Conservation (phyloP, 2,888 invertebrate species). For the Omphaloscelis lunosa region DNA sequence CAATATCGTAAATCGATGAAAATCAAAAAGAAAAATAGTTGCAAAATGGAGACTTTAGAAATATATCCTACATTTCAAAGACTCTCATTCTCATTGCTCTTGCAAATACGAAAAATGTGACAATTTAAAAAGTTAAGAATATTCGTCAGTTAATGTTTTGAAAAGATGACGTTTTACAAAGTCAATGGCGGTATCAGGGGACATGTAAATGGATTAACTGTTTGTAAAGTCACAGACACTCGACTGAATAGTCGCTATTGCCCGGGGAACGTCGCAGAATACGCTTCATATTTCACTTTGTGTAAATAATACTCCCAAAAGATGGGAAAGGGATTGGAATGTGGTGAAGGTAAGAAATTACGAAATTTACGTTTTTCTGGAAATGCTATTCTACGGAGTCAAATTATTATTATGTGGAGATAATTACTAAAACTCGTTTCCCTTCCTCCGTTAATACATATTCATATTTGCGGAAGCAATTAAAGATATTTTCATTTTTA, state of each 20-base stretch:
- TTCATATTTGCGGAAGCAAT: neutral
- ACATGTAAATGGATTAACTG: slow-evolving; percentile 81
- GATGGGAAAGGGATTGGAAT: slow-evolving; percentile 47
- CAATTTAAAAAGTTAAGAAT: slow-evolving; percentile 6
- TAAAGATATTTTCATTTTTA: neutral
- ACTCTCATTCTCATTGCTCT: neutral
- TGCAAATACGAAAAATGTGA: neutral
- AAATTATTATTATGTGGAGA: neutral
- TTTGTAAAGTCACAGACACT: slow-evolving; percentile 73
- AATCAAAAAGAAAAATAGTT: neutral
- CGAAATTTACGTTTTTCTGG: neutral
- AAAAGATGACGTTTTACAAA: slow-evolving; percentile 65
- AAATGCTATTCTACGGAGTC: neutral
- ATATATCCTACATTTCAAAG: neutral
- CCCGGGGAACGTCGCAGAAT: slow-evolving; percentile 68
- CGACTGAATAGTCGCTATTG: slow-evolving; percentile 66
- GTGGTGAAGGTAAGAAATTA: slow-evolving; percentile 15
- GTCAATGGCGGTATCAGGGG: slow-evolving; percentile 61
- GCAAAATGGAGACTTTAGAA: neutral
- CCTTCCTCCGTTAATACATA: neutral
- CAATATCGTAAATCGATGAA: neutral
- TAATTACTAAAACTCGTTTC: neutral
- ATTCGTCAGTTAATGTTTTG: slow-evolving; percentile 42
- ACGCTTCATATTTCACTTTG: slow-evolving; percentile 68
- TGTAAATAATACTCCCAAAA: slow-evolving; percentile 59